Evolutionary conservation across 2,113 vertebrate species (phyloP).

Genomic region (Fregata magnificens): DNA sequence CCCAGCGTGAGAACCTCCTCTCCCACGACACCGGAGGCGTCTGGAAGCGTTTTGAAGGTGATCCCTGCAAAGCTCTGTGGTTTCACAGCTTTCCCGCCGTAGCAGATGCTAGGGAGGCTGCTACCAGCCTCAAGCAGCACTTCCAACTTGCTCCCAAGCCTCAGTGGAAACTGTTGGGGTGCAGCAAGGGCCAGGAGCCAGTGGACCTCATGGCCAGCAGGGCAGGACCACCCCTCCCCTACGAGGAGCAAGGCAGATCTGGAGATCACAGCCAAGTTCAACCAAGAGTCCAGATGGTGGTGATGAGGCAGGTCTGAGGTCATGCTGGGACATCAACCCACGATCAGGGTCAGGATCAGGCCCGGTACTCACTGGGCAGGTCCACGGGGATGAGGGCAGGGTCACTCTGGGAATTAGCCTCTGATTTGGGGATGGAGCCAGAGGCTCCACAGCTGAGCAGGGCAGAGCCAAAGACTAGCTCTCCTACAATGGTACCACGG

Average conservation of each 20-base stretch:
- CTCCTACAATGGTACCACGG: not conserved
- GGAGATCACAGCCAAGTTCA: not conserved
- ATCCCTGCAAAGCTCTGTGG: not conserved
- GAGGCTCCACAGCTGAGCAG: not conserved
- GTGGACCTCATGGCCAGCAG: not conserved
- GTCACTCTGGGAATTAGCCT: not conserved
- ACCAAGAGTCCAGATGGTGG: not conserved
- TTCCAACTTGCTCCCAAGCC: not conserved
- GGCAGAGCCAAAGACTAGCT: accelerated
- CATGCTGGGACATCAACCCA: not conserved
- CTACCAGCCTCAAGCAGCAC: not conserved
- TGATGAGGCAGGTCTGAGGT: not conserved
- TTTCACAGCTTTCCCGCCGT: not conserved
- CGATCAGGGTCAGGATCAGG: not conserved
- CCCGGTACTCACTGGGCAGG: not conserved
- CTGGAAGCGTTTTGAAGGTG: not conserved
- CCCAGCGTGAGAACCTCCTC: not conserved
- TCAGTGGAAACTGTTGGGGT: not conserved
- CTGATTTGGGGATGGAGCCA: not conserved
- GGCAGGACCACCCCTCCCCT: not conserved
- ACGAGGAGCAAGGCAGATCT: not conserved
- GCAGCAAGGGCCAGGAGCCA: not conserved
- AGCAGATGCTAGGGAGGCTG: not conserved
- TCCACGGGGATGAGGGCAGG: not conserved
- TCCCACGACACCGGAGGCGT: not conserved